These are phyloP conservation scores for Stichodactyla mertensii DNA, from an alignment of 64 coral and sea anemone species.

Conservation along the genomic window DNA sequence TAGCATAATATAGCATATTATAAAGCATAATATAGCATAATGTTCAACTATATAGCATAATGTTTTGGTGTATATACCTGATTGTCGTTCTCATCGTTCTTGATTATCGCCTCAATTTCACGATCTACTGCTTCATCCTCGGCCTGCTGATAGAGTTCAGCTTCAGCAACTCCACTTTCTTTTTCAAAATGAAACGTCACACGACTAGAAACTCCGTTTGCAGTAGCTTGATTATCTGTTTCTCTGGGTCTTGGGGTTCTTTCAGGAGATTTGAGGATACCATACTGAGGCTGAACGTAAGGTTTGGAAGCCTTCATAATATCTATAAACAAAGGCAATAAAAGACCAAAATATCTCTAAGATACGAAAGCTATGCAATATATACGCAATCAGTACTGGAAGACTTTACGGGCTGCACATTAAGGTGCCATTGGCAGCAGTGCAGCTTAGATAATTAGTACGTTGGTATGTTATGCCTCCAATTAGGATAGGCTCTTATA, in stretches of 20 bases:
- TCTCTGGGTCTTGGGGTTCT: constrained; percentile 28
- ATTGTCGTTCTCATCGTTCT: not conserved
- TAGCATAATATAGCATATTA: too few species aligned
- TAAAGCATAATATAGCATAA: too few species aligned
- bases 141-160: not conserved
- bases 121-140: constrained; percentile 32
- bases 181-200: constrained; percentile 68
- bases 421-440: too few species aligned
- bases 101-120: constrained; percentile 58
- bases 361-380: too few species aligned
- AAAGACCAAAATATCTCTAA: too few species aligned
- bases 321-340: not conserved
- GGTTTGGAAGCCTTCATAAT: not conserved
- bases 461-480: too few species aligned
- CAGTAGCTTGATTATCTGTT: not conserved
- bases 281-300: constrained; percentile 16
- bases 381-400: too few species aligned
- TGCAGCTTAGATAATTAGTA: too few species aligned
- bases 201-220: constrained; percentile 25
- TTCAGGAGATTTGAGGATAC: constrained; percentile 79
- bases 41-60: too few species aligned
- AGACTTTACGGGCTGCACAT: too few species aligned
- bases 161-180: constrained; percentile 8
- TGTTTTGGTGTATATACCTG: not conserved
- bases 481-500: too few species aligned